These are phyloP conservation scores for Troides oblongomaculatus DNA, from an alignment of 2,888 invertebrate genomes.

Conservation along the genomic window DNA sequence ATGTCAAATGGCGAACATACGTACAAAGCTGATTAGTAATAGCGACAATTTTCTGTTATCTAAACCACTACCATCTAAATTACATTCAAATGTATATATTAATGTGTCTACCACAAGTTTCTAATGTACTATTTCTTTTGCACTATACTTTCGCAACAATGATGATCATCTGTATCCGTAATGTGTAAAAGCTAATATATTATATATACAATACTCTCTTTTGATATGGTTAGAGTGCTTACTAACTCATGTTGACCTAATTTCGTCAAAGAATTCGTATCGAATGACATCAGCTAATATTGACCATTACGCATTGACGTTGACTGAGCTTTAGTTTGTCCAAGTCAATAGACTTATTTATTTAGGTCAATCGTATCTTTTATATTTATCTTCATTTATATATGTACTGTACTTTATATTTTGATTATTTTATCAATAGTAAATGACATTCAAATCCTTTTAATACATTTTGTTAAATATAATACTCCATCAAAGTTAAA, in stretches of 20 bases:
- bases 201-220: neutral
- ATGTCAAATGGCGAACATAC: too few species aligned
- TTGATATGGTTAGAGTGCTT: conserved; percentile 6
- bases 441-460: neutral
- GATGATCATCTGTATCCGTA: neutral
- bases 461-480: too few species aligned
- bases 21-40: too few species aligned
- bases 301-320: conserved; percentile 8
- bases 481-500: too few species aligned
- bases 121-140: neutral
- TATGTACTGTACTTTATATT: neutral
- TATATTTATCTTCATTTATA: neutral
- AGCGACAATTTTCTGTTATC: too few species aligned
- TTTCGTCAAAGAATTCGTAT: conserved; percentile 19
- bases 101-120: too few species aligned
- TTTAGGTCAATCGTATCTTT: conserved; percentile 17
- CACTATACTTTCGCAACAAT: neutral
- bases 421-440: neutral
- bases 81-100: too few species aligned
- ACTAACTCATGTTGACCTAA: conserved; percentile 13
- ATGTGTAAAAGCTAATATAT: neutral
- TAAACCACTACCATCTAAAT: too few species aligned
- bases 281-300: conserved; percentile 16
- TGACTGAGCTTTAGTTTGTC: conserved; percentile 9
- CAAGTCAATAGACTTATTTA: conserved; percentile 2